Conservation (phyloP, 2,797 vertebrate species). For the Botia kubotai region DNA sequence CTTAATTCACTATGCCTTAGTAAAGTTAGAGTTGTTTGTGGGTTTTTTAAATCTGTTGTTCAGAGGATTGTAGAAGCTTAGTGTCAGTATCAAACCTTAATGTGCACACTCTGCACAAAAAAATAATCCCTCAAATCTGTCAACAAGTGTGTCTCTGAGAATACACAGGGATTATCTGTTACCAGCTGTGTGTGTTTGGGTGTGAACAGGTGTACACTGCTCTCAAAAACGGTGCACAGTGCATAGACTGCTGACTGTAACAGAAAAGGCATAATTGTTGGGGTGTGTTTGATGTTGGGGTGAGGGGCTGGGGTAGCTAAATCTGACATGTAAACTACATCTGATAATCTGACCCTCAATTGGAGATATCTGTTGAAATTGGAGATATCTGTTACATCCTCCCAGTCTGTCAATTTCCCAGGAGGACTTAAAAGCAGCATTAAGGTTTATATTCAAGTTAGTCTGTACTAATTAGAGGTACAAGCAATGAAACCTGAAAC, state of each 20-base stretch:
- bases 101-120: constrained; percentile 72
- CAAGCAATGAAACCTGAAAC: background rate
- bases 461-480: background rate
- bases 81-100: constrained; percentile 69
- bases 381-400: constrained; percentile 3
- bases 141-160: constrained; percentile 31
- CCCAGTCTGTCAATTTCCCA: constrained; percentile 19
- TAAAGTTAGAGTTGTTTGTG: constrained; percentile 52
- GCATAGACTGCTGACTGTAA: background rate
- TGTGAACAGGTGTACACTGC: constrained; percentile 6
- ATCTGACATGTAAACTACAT: too few relatives aligned
- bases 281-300: background rate
- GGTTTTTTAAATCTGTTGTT: constrained; percentile 52
- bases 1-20: constrained; percentile 8
- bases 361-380: background rate
- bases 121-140: constrained; percentile 75
- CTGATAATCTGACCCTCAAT: too few relatives aligned
- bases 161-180: constrained; percentile 25
- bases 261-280: constrained; percentile 5
- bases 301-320: background rate
- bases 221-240: constrained; percentile 3
- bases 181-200: constrained; percentile 8
- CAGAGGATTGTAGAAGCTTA: constrained; percentile 66
- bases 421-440: constrained; percentile 14
- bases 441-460: background rate